Evolutionary conservation across 2,113 vertebrate species (phyloP).

Genomic region (Dicrurus megarhynchus): DNA sequence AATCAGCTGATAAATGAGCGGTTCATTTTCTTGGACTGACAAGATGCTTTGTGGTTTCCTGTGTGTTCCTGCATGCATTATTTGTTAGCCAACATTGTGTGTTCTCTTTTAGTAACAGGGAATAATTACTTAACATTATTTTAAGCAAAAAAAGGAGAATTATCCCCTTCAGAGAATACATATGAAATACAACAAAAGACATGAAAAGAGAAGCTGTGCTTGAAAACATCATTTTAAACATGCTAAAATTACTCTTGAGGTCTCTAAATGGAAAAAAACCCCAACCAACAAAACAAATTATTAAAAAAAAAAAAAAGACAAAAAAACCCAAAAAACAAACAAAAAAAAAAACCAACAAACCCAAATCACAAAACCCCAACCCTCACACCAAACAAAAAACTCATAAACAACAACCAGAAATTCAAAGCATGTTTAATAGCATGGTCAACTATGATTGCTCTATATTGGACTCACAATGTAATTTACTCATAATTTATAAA

Average conservation of each 20-base stretch:
- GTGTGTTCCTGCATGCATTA: background rate
- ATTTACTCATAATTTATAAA: slow-evolving; percentile 49
- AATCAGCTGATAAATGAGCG: background rate
- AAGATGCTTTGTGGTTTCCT: background rate
- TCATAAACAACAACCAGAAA: background rate
- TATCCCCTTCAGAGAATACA: background rate
- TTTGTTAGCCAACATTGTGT: background rate
- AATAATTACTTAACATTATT: background rate
- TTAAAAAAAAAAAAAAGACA: too few species aligned
- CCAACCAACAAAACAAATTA: background rate
- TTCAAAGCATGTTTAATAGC: background rate
- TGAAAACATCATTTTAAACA: background rate
- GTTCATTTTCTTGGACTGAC: background rate
- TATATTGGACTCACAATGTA: background rate
- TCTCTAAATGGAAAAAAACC: background rate
- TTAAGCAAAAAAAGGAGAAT: background rate
- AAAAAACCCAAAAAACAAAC: background rate
- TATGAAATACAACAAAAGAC: background rate
- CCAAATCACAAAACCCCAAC: background rate
- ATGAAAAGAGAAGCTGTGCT: background rate
- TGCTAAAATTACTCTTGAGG: background rate
- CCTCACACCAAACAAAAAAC: background rate
- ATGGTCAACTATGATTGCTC: background rate
- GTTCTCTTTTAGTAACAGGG: background rate
- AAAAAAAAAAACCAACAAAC: too few species aligned